A percentile compares a stretch with the other conserved stretches of the same genome.
phyloP scores from a whole-genome alignment of 2,888 invertebrate species.

The Apamea sordens region DNA sequence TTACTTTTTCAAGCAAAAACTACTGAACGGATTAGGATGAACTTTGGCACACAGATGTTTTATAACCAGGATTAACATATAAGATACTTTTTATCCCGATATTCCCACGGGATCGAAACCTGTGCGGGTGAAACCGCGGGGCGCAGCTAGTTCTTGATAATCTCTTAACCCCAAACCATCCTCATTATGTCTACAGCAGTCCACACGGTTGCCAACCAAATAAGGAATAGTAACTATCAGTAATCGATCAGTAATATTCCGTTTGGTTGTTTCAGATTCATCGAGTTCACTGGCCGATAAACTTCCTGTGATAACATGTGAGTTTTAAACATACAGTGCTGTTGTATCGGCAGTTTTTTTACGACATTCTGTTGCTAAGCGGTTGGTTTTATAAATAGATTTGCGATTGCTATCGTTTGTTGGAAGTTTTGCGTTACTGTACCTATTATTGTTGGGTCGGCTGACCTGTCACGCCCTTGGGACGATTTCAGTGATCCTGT shows the following conservation, averaged over 20 bases:
- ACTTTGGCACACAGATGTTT: too few relatives aligned
- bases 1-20: too few relatives aligned
- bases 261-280: conserved; percentile 81
- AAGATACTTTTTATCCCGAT: too few relatives aligned
- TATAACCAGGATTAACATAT: too few relatives aligned
- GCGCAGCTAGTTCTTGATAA: not conserved
- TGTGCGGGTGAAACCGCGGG: too few relatives aligned
- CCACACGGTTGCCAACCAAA: conserved; percentile 43
- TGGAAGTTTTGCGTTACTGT: conserved; percentile 3
- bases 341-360: conserved; percentile 27
- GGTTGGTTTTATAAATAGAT: conserved; percentile 4
- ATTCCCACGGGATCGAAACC: too few relatives aligned
- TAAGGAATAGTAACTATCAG: conserved; percentile 49
- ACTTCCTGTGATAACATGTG: conserved; percentile 73
- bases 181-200: conserved; percentile 18
- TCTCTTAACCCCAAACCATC: not conserved
- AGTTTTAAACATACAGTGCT: conserved; percentile 62
- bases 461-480: conserved; percentile 17
- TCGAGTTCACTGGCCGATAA: conserved; percentile 83
- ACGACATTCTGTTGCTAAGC: conserved; percentile 65
- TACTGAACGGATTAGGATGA: too few relatives aligned
- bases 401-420: conserved; percentile 2
- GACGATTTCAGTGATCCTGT: conserved; percentile 40
- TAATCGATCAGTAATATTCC: conserved; percentile 76
- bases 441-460: conserved; percentile 14